These are phyloP conservation scores for Melitaea cinxia DNA, from an alignment of 1,140 invertebrate genomes.

Conservation along the genomic window DNA sequence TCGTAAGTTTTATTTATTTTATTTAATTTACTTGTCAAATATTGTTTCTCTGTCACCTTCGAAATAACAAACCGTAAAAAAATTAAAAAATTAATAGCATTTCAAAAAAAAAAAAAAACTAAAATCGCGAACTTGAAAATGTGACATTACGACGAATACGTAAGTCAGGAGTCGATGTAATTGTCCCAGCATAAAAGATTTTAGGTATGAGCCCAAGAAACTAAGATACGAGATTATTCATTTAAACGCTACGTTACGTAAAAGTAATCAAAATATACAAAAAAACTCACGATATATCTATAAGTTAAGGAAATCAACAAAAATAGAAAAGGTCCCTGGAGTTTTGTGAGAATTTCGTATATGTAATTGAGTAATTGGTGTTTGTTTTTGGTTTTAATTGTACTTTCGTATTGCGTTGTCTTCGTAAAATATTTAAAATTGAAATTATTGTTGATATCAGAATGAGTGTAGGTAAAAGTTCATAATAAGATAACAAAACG, in stretches of 20 bases:
- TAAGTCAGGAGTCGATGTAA: constrained; percentile 15
- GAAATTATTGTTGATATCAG: no score
- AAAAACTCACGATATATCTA: no score
- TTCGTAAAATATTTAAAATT: no score
- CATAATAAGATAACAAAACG: no score
- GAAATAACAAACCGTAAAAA: not conserved
- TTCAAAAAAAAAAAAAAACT: not conserved
- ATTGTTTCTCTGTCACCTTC: no score
- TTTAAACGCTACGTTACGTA: constrained; percentile 31
- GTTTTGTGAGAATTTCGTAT: constrained; percentile 22
- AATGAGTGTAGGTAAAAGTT: no score
- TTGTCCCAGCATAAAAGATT: constrained; percentile 23
- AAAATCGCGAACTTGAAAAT: not conserved
- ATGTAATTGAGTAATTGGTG: not conserved
- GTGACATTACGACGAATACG: constrained; percentile 21
- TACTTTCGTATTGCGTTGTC: not conserved
- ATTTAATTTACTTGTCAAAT: no score
- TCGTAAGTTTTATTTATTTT: no score
- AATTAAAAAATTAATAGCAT: not conserved
- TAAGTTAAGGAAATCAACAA: constrained; percentile 44
- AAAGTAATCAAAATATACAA: constrained; percentile 55
- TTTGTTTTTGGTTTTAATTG: not conserved
- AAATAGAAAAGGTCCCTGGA: constrained; percentile 22
- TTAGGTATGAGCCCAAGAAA: constrained; percentile 19
- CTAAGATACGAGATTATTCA: constrained; percentile 29